Evolutionary conservation across 1,140 invertebrate species (phyloP), one percentile per base, ranked within the genome.

Genomic region (Cecropterus lyciades): DNA sequence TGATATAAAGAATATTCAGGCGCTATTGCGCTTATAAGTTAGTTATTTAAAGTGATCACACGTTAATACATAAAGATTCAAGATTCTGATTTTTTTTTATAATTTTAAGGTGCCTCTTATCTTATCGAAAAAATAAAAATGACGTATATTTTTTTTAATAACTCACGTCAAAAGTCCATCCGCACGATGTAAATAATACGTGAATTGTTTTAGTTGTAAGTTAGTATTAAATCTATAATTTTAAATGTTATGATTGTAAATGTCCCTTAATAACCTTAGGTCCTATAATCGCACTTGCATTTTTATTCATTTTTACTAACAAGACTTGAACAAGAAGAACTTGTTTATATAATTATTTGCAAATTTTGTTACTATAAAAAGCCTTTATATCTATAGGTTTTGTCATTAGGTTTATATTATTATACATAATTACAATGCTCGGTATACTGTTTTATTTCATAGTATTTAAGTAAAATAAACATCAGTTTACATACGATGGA

Each of bases 361-460:
- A 49, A 55, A 52, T 27, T 59, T 43, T 64, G 42, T 45, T 53
- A 40, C 15, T 65, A 67, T 57, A 46, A 65, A 33, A 37, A 65
- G 30, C 62, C 65, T 46, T 55, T 65, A 60, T 64, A 72, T 48
- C 70, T 59, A 67, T 55, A 70, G 68, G 62, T 70, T 68, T 70
- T 79, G 67, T 69, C 79, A 70, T 73, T 60, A 46, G 52, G 69
- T 71, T 69, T 72, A 68, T 69, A 30, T 40, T 8, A 65, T 70
- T 81, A 85, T 85, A 86, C 7, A 45, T 72, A 82, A 73, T 80
- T 79, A 67, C 77, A 81, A 80, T 80, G 82, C 82, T 87, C 83
- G 72, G 73, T 77, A 65, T n/a, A 45, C 20, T 57, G 53, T 57
- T 51, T 60, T 69, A 33, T 68, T 70, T 73, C 56, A 14, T 30